These are phyloP conservation scores for Lasiurus borealis DNA, from an alignment of 2,113 vertebrate genomes.

Conservation along the genomic window DNA sequence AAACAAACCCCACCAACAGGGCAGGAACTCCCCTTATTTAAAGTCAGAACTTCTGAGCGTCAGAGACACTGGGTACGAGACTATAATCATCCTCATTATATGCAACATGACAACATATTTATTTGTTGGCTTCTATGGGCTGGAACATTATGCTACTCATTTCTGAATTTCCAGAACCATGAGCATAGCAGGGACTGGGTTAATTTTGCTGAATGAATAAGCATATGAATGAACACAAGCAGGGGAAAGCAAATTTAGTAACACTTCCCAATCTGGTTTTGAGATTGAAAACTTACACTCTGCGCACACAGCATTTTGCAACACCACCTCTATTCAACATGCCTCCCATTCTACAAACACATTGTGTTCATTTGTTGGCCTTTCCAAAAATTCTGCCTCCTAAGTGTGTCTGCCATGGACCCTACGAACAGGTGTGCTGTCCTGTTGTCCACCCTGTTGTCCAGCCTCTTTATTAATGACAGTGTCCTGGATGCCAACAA, in stretches of 20 bases:
- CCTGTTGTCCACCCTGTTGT: background rate
- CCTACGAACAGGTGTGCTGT: background rate
- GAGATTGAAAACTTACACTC: constrained; percentile 17
- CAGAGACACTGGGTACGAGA: background rate
- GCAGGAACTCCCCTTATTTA: background rate
- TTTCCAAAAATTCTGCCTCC: background rate
- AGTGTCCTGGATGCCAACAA: background rate
- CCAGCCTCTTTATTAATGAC: background rate
- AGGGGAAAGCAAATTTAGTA: background rate
- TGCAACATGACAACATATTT: fast-evolving
- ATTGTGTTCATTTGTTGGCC: background rate
- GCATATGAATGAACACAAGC: background rate
- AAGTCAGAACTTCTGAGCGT: background rate
- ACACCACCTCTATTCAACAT: background rate
- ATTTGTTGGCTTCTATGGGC: background rate
- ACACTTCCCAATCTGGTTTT: background rate
- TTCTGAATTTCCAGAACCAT: background rate
- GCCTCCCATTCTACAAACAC: background rate
- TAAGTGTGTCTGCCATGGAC: background rate
- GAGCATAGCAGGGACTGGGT: background rate
- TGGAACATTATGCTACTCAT: background rate
- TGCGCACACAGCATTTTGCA: background rate
- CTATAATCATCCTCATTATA: fast-evolving
- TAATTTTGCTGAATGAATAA: background rate
- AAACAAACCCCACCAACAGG: background rate